Percentiles rank a stretch among this genome's conserved stretches.
phyloP scores from a whole-genome alignment of 2,888 invertebrate genomes.

The Xestoiulus laeticollis region DNA sequence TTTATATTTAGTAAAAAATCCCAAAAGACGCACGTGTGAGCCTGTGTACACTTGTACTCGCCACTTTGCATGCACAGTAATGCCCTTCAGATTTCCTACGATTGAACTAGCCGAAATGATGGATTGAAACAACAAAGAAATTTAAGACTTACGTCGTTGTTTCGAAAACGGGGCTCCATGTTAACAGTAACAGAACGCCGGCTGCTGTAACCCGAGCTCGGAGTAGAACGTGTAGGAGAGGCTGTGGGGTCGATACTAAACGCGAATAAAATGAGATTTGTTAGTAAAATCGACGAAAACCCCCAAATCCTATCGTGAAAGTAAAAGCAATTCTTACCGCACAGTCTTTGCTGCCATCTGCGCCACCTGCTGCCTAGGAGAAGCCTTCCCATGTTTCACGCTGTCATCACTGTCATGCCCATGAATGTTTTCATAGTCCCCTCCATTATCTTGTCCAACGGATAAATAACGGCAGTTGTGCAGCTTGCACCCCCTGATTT shows the following conservation, averaged over 20 bases:
- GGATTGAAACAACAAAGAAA: no score
- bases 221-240: conserved; percentile 81
- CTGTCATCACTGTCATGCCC: conserved; percentile 63
- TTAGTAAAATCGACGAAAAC: not conserved
- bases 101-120: no score
- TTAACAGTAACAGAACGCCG: conserved; percentile 66
- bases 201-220: conserved; percentile 85
- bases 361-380: conserved; percentile 62
- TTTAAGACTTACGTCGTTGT: conserved; percentile 47
- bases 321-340: conserved; percentile 32
- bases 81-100: no score
- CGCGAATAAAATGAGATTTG: conserved; percentile 52
- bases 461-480: conserved; percentile 74
- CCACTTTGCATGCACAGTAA: no score
- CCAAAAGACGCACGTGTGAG: no score
- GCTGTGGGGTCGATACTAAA: conserved; percentile 74
- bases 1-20: no score
- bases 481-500: conserved; percentile 70
- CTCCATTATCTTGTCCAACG: conserved; percentile 68
- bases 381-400: conserved; percentile 56
- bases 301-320: not conserved
- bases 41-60: no score
- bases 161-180: conserved; percentile 52
- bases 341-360: conserved; percentile 44
- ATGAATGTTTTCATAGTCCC: conserved; percentile 76